Percentiles rank a stretch among this genome's conserved stretches.
Evolutionary conservation across 2,797 vertebrate genomes (phyloP).

Genomic region (Aselliscus stoliczkanus): DNA sequence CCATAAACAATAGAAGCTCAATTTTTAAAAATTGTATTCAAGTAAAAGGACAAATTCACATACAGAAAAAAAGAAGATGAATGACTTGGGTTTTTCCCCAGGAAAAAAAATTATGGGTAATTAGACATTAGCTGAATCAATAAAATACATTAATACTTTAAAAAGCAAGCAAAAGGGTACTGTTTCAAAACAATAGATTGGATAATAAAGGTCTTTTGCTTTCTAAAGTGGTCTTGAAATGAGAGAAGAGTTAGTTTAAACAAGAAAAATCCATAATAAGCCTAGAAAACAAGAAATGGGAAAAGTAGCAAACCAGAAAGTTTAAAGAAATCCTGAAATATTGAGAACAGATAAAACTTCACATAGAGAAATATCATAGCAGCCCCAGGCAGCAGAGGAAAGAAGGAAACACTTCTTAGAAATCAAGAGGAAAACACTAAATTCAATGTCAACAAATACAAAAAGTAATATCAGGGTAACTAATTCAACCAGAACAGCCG

Average conservation of each 20-base stretch:
- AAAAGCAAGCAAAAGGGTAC: conserved; percentile 15
- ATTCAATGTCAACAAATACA: background rate
- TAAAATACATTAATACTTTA: background rate
- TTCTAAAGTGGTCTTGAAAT: conserved; percentile 21
- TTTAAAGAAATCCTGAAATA: conserved; percentile 13
- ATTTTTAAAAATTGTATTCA: background rate
- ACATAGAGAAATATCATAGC: background rate
- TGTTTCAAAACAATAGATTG: conserved; percentile 20
- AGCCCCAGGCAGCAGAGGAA: background rate
- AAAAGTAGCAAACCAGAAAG: background rate
- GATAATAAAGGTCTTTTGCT: background rate
- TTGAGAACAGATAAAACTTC: background rate
- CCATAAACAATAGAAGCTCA: background rate
- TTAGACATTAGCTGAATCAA: conserved; percentile 1
- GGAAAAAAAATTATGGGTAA: background rate
- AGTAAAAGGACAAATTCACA: conserved; percentile 15
- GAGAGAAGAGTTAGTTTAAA: conserved; percentile 25
- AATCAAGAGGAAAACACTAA: conserved; percentile 9
- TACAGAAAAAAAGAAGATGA: conserved; percentile 23
- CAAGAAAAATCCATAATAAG: background rate
- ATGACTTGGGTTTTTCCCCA: background rate
- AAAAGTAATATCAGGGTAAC: background rate
- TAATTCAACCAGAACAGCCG: background rate
- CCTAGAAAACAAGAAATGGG: background rate
- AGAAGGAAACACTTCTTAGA: background rate